Percentiles rank a stretch among this genome's conserved stretches.
These are phyloP conservation scores for Physella acuta DNA, from an alignment of 1,140 invertebrate genomes.

Conservation along the genomic window DNA sequence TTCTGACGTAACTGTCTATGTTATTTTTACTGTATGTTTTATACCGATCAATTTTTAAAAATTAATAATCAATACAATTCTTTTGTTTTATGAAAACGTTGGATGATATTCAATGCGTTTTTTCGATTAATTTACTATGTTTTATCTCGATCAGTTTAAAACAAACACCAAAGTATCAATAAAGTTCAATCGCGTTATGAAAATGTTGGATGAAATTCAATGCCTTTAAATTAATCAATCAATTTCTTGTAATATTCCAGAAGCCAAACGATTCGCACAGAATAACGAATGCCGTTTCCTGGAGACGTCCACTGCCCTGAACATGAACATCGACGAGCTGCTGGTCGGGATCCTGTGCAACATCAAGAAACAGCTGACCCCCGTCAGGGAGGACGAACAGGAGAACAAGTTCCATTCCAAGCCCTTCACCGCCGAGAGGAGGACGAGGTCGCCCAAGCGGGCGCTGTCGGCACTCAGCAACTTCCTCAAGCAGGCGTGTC, in stretches of 20 bases:
- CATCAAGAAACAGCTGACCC: constrained; percentile 31
- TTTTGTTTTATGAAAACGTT: no score
- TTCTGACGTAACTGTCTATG: no score
- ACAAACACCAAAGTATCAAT: no score
- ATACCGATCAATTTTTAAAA: no score
- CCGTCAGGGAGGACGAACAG: constrained; percentile 20
- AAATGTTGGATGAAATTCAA: no score
- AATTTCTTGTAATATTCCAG: constrained; percentile 42
- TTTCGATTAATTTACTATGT: no score
- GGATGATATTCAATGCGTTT: no score
- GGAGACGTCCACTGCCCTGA: constrained; percentile 77
- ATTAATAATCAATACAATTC: no score
- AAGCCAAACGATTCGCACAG: constrained; percentile 64
- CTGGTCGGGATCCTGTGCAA: constrained; percentile 63
- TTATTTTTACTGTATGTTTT: no score
- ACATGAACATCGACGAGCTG: constrained; percentile 79
- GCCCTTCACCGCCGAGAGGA: background rate
- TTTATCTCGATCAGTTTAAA: no score
- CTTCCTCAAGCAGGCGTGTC: constrained; percentile 22
- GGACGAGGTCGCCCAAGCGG: constrained; percentile 6
- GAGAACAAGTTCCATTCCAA: background rate
- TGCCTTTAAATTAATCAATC: no score
- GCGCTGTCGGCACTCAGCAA: constrained; percentile 23
- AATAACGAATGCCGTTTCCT: constrained; percentile 78
- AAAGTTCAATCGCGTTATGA: no score